Evolutionary conservation across 2,113 vertebrate species (phyloP), one percentile per base, ranked within the genome.

Genomic region (Pseudois nayaur): DNA sequence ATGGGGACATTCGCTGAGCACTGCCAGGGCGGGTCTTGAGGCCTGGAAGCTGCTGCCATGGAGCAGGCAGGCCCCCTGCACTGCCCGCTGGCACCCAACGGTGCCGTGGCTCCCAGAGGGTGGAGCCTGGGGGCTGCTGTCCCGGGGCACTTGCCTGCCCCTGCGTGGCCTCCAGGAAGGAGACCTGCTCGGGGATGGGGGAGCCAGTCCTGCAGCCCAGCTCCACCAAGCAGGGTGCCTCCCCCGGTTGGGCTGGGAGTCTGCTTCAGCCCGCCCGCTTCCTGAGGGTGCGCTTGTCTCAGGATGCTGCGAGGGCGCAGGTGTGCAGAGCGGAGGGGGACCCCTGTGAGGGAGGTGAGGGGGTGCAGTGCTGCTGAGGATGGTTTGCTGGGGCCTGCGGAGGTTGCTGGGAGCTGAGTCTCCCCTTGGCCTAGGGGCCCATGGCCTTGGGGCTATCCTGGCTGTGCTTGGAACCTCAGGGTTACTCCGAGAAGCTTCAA

Each of bases 141-240:
- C 15, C 25, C 1, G 2, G 74, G 43, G 8, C 3, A 9, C 27
- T 14, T 3, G 1, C 29, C 52, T 50, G 31, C 16, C 67, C 25
- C 5, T 43, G 4, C 40, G 15, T 3, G 12, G 33, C 52, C 31
- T 16, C 8, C 1, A 0, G 23, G 13, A n/a, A 3, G 19, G 57
- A 74, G 40, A 33, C 14, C 59, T 45, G n/a, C 13, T 16, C 5
- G 4, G 48, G 29, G 36, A 8, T 5, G 11, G 43, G 36, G 83
- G 45, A 55, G 48, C 19, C 9, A 5, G 36, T 59, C 6, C 29
- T 12, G 1, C 29, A 43, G 33, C n/a, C 45, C 31, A 27, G 7
- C n/a, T 36, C 5, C 5, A 14, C 15, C 1, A 45, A 27, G 1
- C 55, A 19, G 15, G 21, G 6, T 0, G 1, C 45, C 6, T 8